Conservation (phyloP, 2,797 vertebrate genomes). For the Aplochiton taeniatus region DNA sequence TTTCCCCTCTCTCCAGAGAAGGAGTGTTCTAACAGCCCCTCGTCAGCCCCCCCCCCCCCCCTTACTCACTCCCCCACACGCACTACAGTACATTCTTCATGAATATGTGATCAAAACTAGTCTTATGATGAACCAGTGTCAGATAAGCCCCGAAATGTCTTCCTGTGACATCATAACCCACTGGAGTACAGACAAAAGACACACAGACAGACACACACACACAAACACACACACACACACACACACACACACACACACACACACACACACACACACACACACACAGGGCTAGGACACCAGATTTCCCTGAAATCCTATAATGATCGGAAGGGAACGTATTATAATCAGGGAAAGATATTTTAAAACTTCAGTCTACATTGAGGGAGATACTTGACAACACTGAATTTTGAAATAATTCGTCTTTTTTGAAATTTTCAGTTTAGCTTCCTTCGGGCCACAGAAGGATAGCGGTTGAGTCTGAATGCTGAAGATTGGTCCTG, state of each 20-base stretch:
- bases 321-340: too few relatives aligned
- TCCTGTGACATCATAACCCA: conserved; percentile 43
- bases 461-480: too few relatives aligned
- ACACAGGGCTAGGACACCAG: background rate
- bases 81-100: conserved; percentile 38
- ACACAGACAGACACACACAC: background rate
- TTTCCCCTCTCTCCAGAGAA: conserved; percentile 40
- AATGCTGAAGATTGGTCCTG: too few relatives aligned
- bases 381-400: too few relatives aligned
- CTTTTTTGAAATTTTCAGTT: too few relatives aligned
- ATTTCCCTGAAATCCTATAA: too few relatives aligned
- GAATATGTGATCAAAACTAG: conserved; percentile 60
- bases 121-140: conserved; percentile 58
- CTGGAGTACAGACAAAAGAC: conserved; percentile 4
- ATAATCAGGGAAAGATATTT: too few relatives aligned
- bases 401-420: too few relatives aligned
- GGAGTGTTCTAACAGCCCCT: conserved; percentile 48
- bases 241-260: background rate
- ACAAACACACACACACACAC: background rate
- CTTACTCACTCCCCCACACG: conserved; percentile 16
- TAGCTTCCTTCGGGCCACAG: too few relatives aligned
- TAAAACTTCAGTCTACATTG: too few relatives aligned
- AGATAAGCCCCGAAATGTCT: conserved; percentile 53
- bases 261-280: background rate
- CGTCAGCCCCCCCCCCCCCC: conserved; percentile 25